Evolutionary conservation across 1,140 invertebrate genomes (phyloP).

Genomic region (Vollenhovia emeryi): DNA sequence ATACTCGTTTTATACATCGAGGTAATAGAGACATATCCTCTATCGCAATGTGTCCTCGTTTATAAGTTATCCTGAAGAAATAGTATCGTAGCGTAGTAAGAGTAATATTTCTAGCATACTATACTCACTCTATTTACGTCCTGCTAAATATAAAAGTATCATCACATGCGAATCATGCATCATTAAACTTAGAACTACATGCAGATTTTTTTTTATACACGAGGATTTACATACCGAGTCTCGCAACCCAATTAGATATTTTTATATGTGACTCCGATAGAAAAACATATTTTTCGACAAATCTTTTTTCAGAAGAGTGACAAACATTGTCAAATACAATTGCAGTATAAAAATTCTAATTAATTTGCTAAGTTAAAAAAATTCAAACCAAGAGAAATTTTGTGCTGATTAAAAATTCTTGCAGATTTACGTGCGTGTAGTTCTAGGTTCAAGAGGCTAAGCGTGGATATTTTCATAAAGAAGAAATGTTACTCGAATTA

Average conservation of each 20-base stretch:
- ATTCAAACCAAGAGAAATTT: not conserved
- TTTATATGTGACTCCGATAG: not conserved
- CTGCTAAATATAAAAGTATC: slow-evolving; percentile 11
- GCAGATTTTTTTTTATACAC: not conserved
- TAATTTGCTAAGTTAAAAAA: not conserved
- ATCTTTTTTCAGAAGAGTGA: not conserved
- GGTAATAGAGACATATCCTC: slow-evolving; percentile 19
- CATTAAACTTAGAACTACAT: slow-evolving; percentile 18
- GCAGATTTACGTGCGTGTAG: not conserved
- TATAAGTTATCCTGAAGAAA: slow-evolving; percentile 4
- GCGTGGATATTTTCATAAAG: slow-evolving; percentile 23
- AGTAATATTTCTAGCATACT: slow-evolving; percentile 13
- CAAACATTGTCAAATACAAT: not conserved
- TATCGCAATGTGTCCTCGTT: not conserved
- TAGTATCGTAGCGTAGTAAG: slow-evolving; percentile 17
- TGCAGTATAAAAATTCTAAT: not conserved
- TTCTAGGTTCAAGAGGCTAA: slow-evolving; percentile 11
- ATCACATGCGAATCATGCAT: not conserved
- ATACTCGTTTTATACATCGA: slow-evolving; percentile 36
- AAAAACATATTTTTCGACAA: slow-evolving; percentile 2
- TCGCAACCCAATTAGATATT: not conserved
- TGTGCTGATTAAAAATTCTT: not conserved
- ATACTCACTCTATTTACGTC: slow-evolving; percentile 35
- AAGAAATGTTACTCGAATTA: slow-evolving; percentile 20
- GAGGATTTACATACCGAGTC: not conserved